These are phyloP conservation scores for Sturnus vulgaris DNA, from an alignment of 2,113 vertebrate genomes.

Conservation along the genomic window DNA sequence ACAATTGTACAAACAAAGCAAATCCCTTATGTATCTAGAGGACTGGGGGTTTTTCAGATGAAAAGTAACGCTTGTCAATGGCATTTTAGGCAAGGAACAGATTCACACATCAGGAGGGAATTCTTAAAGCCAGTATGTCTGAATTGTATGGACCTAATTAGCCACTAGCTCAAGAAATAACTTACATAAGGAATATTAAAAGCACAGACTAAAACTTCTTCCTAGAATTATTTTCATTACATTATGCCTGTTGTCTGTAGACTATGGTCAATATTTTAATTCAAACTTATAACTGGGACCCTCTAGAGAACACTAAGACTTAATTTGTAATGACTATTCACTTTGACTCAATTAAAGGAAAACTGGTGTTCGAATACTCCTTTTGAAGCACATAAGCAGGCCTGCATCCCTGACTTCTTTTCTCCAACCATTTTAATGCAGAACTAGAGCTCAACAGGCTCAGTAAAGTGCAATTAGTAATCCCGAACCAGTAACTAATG, in stretches of 20 bases:
- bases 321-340: neutral
- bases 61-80: neutral
- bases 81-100: neutral
- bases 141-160: neutral
- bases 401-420: neutral
- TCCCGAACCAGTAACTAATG: neutral
- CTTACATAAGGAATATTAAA: neutral
- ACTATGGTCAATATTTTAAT: neutral
- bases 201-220: neutral
- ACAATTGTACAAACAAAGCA: neutral
- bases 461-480: neutral
- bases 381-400: neutral
- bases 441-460: neutral
- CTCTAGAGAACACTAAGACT: neutral
- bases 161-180: neutral
- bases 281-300: neutral
- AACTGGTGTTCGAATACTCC: neutral
- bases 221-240: neutral
- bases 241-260: neutral
- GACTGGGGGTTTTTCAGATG: neutral
- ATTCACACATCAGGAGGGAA: neutral
- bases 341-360: neutral
- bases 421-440: neutral
- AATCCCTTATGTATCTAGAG: neutral
- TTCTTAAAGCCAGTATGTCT: neutral